Conservation (phyloP, 2,888 invertebrate genomes). For the Malthinus flaveolus region DNA sequence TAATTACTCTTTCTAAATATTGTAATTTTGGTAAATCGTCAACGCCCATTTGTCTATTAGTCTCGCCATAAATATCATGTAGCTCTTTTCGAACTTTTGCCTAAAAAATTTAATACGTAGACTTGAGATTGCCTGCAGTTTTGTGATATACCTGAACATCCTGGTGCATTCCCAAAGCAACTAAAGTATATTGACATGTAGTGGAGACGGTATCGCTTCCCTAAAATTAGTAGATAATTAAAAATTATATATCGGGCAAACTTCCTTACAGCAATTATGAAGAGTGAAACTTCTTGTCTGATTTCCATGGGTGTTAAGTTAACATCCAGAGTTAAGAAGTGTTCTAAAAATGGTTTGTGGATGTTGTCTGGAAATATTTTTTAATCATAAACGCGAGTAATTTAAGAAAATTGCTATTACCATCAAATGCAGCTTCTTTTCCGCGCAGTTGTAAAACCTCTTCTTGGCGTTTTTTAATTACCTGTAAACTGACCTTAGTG, state of each 20-base stretch:
- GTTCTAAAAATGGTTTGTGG: background rate
- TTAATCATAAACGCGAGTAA: too few relatives aligned
- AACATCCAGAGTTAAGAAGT: background rate
- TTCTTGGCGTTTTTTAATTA: too few relatives aligned
- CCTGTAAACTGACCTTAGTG: too few relatives aligned
- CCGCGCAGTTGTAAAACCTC: too few relatives aligned
- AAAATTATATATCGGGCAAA: background rate
- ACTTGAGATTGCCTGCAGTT: too few relatives aligned
- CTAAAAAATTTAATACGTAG: conserved; percentile 30
- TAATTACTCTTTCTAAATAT: conserved; percentile 45
- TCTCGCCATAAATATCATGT: conserved; percentile 41
- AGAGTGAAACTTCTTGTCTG: background rate
- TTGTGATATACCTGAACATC: background rate
- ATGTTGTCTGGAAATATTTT: background rate
- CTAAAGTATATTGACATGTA: background rate
- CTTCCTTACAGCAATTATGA: background rate
- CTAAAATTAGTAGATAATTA: background rate
- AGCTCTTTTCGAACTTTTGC: conserved; percentile 46
- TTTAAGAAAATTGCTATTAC: too few relatives aligned
- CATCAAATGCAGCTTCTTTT: too few relatives aligned
- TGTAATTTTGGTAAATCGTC: conserved; percentile 45
- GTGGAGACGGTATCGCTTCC: background rate
- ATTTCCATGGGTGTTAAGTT: background rate
- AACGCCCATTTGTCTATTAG: conserved; percentile 34
- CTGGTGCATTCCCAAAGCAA: background rate